Conservation (phyloP, 2,797 vertebrate genomes). For the Poeciliopsis paucimaculata region DNA sequence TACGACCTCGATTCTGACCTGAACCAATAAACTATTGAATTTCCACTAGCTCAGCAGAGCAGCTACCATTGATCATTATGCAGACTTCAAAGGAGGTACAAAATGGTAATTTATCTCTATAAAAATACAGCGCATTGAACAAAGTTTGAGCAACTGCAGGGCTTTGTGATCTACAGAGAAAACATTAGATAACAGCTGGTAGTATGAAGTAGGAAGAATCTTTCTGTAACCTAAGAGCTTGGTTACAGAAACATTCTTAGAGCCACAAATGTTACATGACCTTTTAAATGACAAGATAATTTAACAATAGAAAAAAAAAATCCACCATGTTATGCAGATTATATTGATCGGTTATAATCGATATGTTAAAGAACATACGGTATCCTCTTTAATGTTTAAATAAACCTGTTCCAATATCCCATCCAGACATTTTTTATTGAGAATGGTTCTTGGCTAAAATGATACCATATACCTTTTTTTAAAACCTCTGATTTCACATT, state of each 20-base stretch:
- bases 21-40: slow-evolving; percentile 58
- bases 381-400: slow-evolving; percentile 33
- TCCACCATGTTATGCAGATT: no score
- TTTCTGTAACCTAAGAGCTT: not conserved
- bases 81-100: slow-evolving; percentile 51
- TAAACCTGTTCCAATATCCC: slow-evolving; percentile 7
- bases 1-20: slow-evolving; percentile 62
- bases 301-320: no score
- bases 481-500: slow-evolving; percentile 20
- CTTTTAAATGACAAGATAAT: no score
- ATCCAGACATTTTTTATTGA: slow-evolving; percentile 22
- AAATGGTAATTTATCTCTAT: slow-evolving; percentile 60
- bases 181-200: slow-evolving; percentile 1
- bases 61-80: slow-evolving; percentile 59
- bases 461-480: slow-evolving; percentile 45
- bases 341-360: no score
- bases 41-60: slow-evolving; percentile 69
- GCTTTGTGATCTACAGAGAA: slow-evolving; percentile 16
- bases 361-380: no score
- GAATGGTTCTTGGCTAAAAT: slow-evolving; percentile 38
- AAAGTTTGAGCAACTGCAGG: slow-evolving; percentile 39
- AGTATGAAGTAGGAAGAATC: slow-evolving; percentile 10
- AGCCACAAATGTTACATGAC: no score
- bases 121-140: slow-evolving; percentile 38
- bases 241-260: no score